A percentile compares a stretch with the other conserved stretches of the same genome.
Evolutionary conservation across 2,113 vertebrate genomes (phyloP).

Genomic region (Brachypodius melanocephalos): DNA sequence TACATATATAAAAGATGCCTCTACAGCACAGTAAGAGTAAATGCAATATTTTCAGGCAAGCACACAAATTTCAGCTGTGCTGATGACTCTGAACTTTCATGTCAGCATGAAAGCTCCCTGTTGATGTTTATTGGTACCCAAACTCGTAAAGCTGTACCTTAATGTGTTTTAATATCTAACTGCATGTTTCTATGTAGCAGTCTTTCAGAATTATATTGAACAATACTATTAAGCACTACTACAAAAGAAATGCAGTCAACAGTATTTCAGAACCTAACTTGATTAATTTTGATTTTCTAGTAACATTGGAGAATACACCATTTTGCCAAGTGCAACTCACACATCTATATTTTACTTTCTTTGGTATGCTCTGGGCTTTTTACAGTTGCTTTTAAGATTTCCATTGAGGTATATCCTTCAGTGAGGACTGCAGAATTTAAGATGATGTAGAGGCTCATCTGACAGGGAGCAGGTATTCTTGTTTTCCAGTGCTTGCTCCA

Average conservation of each 20-base stretch:
- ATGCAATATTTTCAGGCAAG: slow-evolving; percentile 60
- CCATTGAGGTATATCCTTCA: not conserved
- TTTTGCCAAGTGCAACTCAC: slow-evolving; percentile 38
- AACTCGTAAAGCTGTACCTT: slow-evolving; percentile 1
- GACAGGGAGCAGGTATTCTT: not conserved
- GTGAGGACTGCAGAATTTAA: not conserved
- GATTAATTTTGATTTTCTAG: slow-evolving; percentile 33
- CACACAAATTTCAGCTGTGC: not conserved
- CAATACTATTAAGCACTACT: slow-evolving; percentile 13
- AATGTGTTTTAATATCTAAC: not conserved
- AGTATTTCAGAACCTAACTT: slow-evolving; percentile 24
- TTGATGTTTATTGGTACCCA: not conserved
- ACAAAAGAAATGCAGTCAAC: slow-evolving; percentile 34
- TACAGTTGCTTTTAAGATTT: not conserved
- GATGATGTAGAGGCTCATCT: not conserved
- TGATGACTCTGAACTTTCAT: not conserved
- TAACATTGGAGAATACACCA: slow-evolving; percentile 5
- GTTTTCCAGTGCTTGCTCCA: not conserved
- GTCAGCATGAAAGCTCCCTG: not conserved
- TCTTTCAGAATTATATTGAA: slow-evolving; percentile 10
- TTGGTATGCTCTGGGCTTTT: not conserved
- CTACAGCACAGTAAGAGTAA: slow-evolving; percentile 31
- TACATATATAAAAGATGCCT: not conserved
- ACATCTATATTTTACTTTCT: slow-evolving; percentile 5
- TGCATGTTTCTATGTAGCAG: not conserved